Conservation (phyloP, 2,113 vertebrate species). For the Meleagris gallopavo region DNA sequence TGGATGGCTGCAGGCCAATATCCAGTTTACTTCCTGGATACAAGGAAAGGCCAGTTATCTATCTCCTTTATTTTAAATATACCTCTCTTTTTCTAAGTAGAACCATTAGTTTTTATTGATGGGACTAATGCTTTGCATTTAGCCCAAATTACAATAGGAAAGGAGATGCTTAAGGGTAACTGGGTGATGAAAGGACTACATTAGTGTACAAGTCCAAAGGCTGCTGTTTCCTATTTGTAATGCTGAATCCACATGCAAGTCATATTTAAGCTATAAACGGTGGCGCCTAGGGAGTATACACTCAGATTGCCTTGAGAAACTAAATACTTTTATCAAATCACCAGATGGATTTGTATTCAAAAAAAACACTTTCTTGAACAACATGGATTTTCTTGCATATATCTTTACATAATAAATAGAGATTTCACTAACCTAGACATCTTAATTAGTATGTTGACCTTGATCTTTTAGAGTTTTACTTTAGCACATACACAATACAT, state of each 20-base stretch:
- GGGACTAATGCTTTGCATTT: conserved; percentile 95
- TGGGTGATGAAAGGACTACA: conserved; percentile 93
- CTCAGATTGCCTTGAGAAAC: conserved; percentile 87
- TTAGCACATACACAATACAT: background rate
- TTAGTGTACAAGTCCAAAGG: conserved; percentile 86
- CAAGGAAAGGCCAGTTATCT: conserved; percentile 38
- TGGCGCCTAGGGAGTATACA: conserved; percentile 88
- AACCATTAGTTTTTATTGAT: conserved; percentile 92
- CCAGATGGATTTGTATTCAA: conserved; percentile 85
- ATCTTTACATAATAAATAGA: background rate
- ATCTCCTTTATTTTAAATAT: conserved; percentile 77
- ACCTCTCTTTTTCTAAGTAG: conserved; percentile 81
- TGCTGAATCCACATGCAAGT: conserved; percentile 91
- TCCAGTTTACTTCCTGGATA: conserved; percentile 42
- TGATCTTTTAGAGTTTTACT: background rate
- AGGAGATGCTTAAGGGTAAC: conserved; percentile 91
- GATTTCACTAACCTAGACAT: background rate
- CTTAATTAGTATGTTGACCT: background rate
- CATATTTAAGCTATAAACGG: conserved; percentile 88
- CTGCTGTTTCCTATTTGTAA: conserved; percentile 96
- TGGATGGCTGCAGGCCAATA: background rate
- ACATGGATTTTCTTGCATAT: conserved; percentile 8
- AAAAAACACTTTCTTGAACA: conserved; percentile 72
- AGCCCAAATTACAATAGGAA: conserved; percentile 92
- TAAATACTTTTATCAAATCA: conserved; percentile 93